phyloP scores from a whole-genome alignment of 2,888 invertebrate species.

The Caenorhabditis sp. region DNA sequence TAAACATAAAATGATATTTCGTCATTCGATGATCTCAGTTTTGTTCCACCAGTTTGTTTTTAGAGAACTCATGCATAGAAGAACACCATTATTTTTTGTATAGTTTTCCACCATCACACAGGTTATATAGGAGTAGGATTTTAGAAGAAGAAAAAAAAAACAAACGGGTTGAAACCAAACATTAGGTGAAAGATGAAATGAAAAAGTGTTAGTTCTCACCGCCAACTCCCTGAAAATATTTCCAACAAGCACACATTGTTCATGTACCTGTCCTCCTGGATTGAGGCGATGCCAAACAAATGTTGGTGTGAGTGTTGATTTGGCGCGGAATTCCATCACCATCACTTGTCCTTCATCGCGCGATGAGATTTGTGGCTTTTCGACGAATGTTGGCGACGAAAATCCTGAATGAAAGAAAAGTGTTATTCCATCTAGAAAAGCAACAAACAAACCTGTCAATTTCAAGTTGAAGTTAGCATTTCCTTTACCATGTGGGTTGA shows the following conservation, averaged over 20 bases:
- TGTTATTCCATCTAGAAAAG: not conserved
- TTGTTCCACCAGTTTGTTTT: too few relatives aligned
- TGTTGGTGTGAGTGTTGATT: conserved; percentile 90
- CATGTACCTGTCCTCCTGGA: conserved; percentile 29
- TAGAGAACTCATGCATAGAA: too few relatives aligned
- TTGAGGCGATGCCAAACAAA: conserved; percentile 86
- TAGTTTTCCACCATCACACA: too few relatives aligned
- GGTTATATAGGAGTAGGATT: too few relatives aligned
- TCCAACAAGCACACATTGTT: not conserved
- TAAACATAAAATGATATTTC: not conserved
- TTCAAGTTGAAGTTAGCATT: conserved; percentile 72
- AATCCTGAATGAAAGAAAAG: conserved; percentile 55
- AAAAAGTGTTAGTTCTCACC: not conserved
- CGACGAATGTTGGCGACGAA: conserved; percentile 85
- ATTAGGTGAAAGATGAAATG: too few relatives aligned
- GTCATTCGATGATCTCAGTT: not conserved
- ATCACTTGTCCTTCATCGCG: conserved; percentile 95
- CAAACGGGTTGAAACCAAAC: too few relatives aligned
- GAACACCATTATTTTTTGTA: too few relatives aligned
- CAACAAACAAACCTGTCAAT: conserved; percentile 60
- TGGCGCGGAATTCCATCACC: conserved; percentile 90
- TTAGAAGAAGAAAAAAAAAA: too few relatives aligned
- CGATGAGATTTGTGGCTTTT: conserved; percentile 98
- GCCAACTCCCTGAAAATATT: not conserved
- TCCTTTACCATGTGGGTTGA: conserved; percentile 71